phyloP scores from a whole-genome alignment of 2,797 vertebrate species.

The Eremophila alpestris region DNA sequence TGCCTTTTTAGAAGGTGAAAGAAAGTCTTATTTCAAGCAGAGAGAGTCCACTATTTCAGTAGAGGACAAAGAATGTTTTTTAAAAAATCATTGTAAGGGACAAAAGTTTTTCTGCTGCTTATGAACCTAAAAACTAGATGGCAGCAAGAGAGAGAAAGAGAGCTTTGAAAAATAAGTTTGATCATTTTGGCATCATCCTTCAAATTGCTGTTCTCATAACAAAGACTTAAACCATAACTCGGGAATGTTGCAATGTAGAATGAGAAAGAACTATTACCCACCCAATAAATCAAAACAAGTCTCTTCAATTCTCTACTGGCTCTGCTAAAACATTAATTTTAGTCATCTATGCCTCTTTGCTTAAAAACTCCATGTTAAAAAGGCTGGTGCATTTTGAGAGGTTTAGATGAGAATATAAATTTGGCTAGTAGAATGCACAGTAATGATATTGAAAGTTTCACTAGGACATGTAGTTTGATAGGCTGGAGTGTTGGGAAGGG shows the following conservation, averaged over 20 bases:
- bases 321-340: background rate
- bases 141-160: background rate
- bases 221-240: background rate
- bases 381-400: background rate
- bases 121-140: slow-evolving; percentile 26
- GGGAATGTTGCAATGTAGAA: background rate
- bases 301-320: background rate
- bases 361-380: background rate
- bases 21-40: background rate
- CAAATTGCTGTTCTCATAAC: background rate
- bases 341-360: background rate
- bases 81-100: background rate
- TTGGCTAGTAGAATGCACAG: background rate
- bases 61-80: background rate
- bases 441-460: background rate
- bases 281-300: background rate
- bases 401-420: background rate
- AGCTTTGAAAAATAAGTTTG: background rate
- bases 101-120: background rate
- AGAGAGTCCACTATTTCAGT: background rate
- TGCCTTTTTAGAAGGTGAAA: slow-evolving; percentile 16
- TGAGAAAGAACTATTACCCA: background rate
- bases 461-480: background rate
- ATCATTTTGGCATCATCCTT: background rate
- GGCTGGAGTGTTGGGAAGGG: background rate